A percentile compares a stretch with the other conserved stretches of the same genome.
Conservation (phyloP, 1,140 invertebrate genomes). For the Drosophila sproati region DNA sequence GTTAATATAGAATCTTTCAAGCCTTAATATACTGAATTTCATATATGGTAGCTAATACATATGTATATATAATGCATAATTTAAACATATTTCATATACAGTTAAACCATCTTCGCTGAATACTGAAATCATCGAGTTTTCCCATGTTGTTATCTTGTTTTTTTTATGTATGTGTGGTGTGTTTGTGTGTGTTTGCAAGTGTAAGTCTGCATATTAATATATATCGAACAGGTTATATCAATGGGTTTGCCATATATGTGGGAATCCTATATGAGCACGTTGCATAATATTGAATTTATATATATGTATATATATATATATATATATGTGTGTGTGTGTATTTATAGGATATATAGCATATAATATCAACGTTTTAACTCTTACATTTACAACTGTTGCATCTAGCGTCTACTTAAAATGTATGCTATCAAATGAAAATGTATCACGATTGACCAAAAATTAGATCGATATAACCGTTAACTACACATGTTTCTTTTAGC, state of each 20-base stretch:
- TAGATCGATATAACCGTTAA: constrained; percentile 79
- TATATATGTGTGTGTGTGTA: neutral
- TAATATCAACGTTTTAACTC: constrained; percentile 80
- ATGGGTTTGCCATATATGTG: constrained; percentile 18
- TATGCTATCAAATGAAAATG: constrained; percentile 67
- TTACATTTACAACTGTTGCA: constrained; percentile 54
- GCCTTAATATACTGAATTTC: constrained; percentile 57
- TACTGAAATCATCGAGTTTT: constrained; percentile 80
- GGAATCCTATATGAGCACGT: constrained; percentile 29
- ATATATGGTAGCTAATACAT: constrained; percentile 45
- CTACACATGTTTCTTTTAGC: constrained; percentile 62
- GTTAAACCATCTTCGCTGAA: constrained; percentile 59
- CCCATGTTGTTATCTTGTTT: constrained; percentile 16
- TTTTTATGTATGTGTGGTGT: constrained; percentile 11
- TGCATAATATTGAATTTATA: constrained; percentile 30
- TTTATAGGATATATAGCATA: constrained; percentile 26
- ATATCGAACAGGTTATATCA: constrained; percentile 42
- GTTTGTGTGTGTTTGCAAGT: constrained; percentile 13
- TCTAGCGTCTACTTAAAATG: constrained; percentile 58
- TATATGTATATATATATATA: constrained; percentile 33
- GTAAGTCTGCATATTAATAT: constrained; percentile 12
- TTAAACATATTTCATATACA: constrained; percentile 60
- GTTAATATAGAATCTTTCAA: constrained; percentile 67
- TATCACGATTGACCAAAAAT: constrained; percentile 79
- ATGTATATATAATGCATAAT: constrained; percentile 58